These are phyloP conservation scores for Silurus asotus DNA, from an alignment of 2,113 vertebrate genomes.

Conservation along the genomic window DNA sequence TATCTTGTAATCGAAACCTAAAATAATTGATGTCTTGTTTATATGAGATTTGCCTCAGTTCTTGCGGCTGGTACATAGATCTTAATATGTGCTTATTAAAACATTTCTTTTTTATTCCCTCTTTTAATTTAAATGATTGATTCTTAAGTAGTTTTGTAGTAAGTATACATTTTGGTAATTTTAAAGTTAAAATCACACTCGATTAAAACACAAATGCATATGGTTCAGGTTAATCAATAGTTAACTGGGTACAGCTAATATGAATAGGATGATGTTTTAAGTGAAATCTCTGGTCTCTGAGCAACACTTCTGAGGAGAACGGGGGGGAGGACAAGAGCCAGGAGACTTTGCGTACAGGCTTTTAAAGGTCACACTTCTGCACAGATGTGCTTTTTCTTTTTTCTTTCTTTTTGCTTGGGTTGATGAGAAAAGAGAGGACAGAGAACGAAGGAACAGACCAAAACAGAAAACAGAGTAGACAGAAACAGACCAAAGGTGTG, in stretches of 20 bases:
- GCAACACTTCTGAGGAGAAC: not conserved
- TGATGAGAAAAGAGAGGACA: not conserved
- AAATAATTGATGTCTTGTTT: not conserved
- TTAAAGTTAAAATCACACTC: not conserved
- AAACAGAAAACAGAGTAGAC: not conserved
- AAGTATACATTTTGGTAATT: not conserved
- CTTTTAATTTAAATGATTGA: not conserved
- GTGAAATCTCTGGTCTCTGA: not conserved
- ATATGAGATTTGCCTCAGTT: not conserved
- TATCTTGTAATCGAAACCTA: not conserved
- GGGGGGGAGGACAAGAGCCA: not conserved
- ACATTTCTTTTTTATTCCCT: not conserved
- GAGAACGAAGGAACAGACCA: not conserved
- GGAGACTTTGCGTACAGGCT: not conserved
- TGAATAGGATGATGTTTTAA: not conserved
- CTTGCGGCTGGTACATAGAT: not conserved
- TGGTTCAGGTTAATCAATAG: not conserved
- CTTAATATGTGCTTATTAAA: not conserved
- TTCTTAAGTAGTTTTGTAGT: not conserved
- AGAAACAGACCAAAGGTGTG: not conserved
- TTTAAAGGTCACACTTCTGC: conserved; percentile 1
- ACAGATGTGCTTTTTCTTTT: not conserved
- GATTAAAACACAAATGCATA: not conserved
- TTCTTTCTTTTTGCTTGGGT: not conserved
- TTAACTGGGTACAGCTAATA: not conserved